Evolutionary conservation across 2,113 vertebrate species (phyloP).

Genomic region (Chascanopsetta lugubris): DNA sequence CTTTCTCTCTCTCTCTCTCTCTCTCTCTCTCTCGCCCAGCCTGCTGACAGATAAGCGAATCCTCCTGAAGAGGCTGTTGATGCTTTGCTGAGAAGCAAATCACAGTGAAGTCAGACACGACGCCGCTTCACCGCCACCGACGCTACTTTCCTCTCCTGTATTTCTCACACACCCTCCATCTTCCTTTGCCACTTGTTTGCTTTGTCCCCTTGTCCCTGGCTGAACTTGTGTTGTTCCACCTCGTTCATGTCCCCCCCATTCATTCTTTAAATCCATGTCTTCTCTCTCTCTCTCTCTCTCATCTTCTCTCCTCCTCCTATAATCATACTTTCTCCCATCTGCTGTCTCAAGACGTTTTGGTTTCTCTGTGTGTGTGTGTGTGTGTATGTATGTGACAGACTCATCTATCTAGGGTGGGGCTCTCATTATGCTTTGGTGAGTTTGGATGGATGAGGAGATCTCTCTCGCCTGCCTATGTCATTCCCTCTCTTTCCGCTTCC

Average conservation of each 20-base stretch:
- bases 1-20: too few relatives aligned
- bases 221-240: conserved; percentile 23
- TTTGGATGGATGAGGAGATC: conserved; percentile 40
- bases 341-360: conserved; percentile 29
- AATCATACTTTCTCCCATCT: conserved; percentile 45
- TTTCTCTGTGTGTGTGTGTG: conserved; percentile 8
- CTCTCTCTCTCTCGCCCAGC: conserved; percentile 3
- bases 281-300: neutral
- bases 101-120: conserved; percentile 40
- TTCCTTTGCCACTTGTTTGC: neutral
- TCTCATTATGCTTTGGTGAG: conserved; percentile 45
- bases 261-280: conserved; percentile 1
- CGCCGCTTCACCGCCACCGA: conserved; percentile 6
- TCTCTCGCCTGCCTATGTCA: conserved; percentile 2
- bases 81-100: conserved; percentile 55
- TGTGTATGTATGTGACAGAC: conserved; percentile 3
- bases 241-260: conserved; percentile 1
- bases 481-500: neutral
- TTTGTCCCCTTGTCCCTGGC: neutral
- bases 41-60: conserved; percentile 29
- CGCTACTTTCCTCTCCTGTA: neutral
- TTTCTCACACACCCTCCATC: conserved; percentile 2
- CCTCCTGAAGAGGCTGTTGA: conserved; percentile 33
- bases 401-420: conserved; percentile 41
- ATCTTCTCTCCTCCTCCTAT: conserved; percentile 6